Evolutionary conservation across 2,888 invertebrate genomes (phyloP).

Genomic region (Blera fallax): DNA sequence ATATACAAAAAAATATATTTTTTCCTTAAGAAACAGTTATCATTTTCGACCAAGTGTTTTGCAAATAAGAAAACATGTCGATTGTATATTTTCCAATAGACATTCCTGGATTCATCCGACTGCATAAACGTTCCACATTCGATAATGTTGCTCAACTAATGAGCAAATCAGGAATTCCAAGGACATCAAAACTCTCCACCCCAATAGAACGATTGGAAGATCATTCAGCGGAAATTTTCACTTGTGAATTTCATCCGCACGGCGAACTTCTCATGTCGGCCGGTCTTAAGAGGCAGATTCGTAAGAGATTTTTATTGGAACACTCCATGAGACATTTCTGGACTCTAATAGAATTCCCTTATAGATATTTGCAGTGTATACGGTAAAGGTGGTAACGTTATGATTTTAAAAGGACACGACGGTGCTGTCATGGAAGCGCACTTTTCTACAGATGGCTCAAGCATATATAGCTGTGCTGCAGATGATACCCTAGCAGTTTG

Average conservation of each 20-base stretch:
- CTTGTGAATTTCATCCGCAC: conserved; percentile 96
- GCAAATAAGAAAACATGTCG: neutral
- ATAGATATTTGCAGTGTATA: conserved; percentile 97
- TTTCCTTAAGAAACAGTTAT: too few relatives aligned
- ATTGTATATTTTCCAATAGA: neutral
- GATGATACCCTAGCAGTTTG: conserved; percentile 96
- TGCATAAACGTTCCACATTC: conserved; percentile 91
- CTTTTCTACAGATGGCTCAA: conserved; percentile 91
- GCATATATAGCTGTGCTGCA: conserved; percentile 94
- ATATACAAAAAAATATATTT: too few relatives aligned
- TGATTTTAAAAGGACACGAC: conserved; percentile 95
- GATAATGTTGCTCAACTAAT: conserved; percentile 86
- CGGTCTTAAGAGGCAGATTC: conserved; percentile 97
- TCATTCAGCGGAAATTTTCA: conserved; percentile 97
- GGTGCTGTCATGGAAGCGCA: conserved; percentile 97
- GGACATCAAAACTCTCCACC: conserved; percentile 93
- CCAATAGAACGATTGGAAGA: conserved; percentile 98
- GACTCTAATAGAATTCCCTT: conserved; percentile 74
- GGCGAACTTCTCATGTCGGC: conserved; percentile 96
- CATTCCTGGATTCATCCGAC: conserved; percentile 93
- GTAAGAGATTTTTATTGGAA: conserved; percentile 84
- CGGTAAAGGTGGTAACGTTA: conserved; percentile 98
- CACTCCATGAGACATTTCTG: neutral
- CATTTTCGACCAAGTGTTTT: too few relatives aligned
- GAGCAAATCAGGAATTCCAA: conserved; percentile 86